Evolutionary conservation across 30 jellyfish, hydroid and myxozoan species (phyloP).

Genomic region (Hydractinia symbiolongicarpus): DNA sequence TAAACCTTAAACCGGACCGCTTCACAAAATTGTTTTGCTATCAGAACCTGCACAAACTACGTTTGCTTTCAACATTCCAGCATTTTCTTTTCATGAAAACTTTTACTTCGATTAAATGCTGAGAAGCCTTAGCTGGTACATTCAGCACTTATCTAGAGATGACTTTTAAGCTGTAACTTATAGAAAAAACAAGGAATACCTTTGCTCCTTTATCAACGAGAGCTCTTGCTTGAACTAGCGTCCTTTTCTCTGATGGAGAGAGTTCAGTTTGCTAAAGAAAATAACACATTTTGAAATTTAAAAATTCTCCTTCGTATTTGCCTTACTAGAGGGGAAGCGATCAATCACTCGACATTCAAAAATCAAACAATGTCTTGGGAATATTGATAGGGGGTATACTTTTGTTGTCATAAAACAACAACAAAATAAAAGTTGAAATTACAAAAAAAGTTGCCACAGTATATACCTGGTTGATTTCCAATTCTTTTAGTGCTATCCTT

Average conservation of each 20-base stretch:
- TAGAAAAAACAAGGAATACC: conserved; percentile 36
- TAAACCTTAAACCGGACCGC: too few species aligned
- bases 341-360: background rate
- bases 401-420: too few species aligned
- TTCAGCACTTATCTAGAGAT: too few species aligned
- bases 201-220: conserved; percentile 65
- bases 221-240: conserved; percentile 53
- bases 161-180: too few species aligned
- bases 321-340: background rate
- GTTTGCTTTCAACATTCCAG: too few species aligned
- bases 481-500: conserved; percentile 80
- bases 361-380: too few species aligned
- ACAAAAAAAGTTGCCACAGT: background rate
- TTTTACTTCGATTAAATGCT: too few species aligned
- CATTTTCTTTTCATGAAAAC: too few species aligned
- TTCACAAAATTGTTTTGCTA: too few species aligned
- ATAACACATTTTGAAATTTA: background rate
- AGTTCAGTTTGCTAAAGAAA: conserved; percentile 36
- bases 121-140: too few species aligned
- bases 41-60: too few species aligned
- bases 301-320: background rate
- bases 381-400: too few species aligned
- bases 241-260: conserved; percentile 39
- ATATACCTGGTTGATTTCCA: conserved; percentile 54
- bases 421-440: background rate